phyloP scores from a whole-genome alignment of 2,113 vertebrate species.

The Dendropsophus ebraccatus region DNA sequence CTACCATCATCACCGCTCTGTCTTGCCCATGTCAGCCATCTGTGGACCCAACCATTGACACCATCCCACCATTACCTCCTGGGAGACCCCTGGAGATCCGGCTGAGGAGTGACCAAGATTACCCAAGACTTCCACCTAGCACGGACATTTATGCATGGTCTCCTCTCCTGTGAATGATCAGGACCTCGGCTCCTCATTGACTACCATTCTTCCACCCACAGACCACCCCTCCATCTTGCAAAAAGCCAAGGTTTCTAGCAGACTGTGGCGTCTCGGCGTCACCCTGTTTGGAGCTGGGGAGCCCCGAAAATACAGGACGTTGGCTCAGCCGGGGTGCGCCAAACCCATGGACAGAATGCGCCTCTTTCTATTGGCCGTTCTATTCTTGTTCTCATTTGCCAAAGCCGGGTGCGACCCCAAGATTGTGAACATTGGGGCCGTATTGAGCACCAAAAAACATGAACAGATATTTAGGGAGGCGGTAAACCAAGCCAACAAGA shows the following conservation, averaged over 20 bases:
- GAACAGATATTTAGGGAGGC: slow-evolving; percentile 95
- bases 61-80: neutral
- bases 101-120: neutral
- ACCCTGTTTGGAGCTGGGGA: slow-evolving; percentile 45
- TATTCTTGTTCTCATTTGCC: slow-evolving; percentile 87
- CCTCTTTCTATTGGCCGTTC: slow-evolving; percentile 84
- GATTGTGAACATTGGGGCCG: slow-evolving; percentile 90
- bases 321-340: slow-evolving; percentile 31
- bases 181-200: neutral
- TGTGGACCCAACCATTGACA: neutral
- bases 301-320: slow-evolving; percentile 40
- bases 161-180: neutral
- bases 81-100: neutral
- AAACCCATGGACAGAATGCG: slow-evolving; percentile 76
- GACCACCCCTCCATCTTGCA: slow-evolving; percentile 3
- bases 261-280: slow-evolving; percentile 29
- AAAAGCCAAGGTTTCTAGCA: neutral
- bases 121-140: neutral
- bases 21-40: neutral
- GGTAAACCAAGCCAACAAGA: slow-evolving; percentile 88
- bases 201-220: slow-evolving; percentile 12
- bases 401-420: slow-evolving; percentile 89
- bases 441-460: slow-evolving; percentile 92
- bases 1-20: neutral
- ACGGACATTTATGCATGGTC: neutral